Base-by-base conservation (phyloP, 2,797 vertebrate species). In the Lerista edwardsae region DNA sequence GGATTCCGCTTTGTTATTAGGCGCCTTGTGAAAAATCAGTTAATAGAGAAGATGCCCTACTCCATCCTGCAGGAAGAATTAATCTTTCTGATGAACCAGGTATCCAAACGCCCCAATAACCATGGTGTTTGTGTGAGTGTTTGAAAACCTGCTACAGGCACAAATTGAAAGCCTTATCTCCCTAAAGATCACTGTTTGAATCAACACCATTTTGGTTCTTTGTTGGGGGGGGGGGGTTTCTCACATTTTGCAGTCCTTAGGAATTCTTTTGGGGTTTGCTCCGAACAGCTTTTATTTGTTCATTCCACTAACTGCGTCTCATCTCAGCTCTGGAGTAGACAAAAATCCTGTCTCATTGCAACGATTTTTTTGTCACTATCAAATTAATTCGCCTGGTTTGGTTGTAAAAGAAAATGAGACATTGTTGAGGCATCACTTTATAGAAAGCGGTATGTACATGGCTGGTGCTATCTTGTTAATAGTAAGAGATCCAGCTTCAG, bases 251-350 rank as follows among this genome's bases (percentile, higher is more conserved):
- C 0, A 4, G 55, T 72, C 82, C 75, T 67, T 55, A 27, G 85
- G 80, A 79, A 31, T 65, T 86, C 88, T 82, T 41, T 0, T 0
- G 83, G 75, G 86, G 72, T 36, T 86, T 80, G 80, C 69, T 89
- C 82, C 1, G 34, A 84, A 84, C 87, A 77, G 36, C 14, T 67
- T 65, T 36, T 34, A 59, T 86, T 84, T 78, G 81, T 80, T 91
- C 87, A 44, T 69, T 25, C 15, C 1, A 67, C 85, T 84, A 76
- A 23, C 39, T 65, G 9, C 0, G 3, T n/a, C 29, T 85, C 67
- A 6, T 1, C 73, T 61, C 31, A 10, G 80, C 61, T 11, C 34
- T 14, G 80, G 82, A 82, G 87, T 87, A 84, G 89, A 91, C 78
- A 80, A 64, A 47, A 59, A 51, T 44, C 75, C 21, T 31, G n/a